These are phyloP conservation scores for Ficedula albicollis DNA, from an alignment of 2,797 vertebrate genomes.

Conservation along the genomic window DNA sequence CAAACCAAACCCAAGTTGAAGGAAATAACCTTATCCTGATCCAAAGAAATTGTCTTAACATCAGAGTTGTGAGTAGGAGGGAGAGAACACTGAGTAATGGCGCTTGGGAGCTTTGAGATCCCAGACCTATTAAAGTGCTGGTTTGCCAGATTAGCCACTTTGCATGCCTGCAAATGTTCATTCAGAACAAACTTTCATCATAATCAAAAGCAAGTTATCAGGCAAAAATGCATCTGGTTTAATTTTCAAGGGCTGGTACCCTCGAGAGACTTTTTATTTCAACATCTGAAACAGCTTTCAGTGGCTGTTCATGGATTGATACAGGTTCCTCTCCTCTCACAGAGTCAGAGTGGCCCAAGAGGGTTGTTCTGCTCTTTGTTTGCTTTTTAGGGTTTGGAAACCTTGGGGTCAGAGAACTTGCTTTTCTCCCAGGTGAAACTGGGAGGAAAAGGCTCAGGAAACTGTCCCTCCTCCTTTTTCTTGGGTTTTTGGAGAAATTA, in stretches of 20 bases:
- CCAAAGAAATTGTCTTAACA: not conserved
- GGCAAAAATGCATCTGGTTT: not conserved
- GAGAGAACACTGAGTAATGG: not conserved
- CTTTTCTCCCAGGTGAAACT: not conserved
- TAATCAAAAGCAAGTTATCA: not conserved
- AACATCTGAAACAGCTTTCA: not conserved
- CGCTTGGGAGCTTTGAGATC: not conserved
- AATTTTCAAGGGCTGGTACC: not conserved
- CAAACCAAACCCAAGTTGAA: not conserved
- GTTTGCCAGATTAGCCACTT: not conserved
- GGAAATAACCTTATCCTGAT: not conserved
- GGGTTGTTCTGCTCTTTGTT: not conserved
- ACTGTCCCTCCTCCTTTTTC: not conserved
- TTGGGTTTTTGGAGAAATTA: not conserved
- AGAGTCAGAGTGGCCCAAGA: not conserved
- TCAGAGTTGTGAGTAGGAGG: not conserved
- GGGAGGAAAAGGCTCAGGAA: not conserved
- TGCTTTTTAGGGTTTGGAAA: not conserved
- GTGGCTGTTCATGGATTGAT: not conserved
- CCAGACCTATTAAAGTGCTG: not conserved
- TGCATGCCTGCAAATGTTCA: not conserved
- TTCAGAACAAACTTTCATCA: not conserved
- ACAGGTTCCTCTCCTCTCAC: not conserved
- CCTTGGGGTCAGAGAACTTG: not conserved
- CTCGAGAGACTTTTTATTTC: not conserved